Base-by-base conservation (phyloP, 2,888 invertebrate species). In the Eucriotettix oculatus region DNA sequence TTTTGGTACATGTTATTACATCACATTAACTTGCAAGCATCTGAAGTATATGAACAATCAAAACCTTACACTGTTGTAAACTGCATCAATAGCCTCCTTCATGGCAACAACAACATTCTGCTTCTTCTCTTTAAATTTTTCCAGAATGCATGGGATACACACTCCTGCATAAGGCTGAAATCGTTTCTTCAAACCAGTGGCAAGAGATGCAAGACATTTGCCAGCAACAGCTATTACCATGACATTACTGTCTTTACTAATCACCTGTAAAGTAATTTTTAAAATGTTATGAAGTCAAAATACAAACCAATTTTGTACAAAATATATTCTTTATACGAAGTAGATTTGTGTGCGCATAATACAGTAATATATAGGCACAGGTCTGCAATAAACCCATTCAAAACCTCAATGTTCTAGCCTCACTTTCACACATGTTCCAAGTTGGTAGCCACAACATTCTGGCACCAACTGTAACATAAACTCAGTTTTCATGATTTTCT, bases 91-190 rank as follows among this genome's bases (percentile, higher is more conserved):
- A 9, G 94, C 90, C 62, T 97, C 96, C 59, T 91, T 77, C 54
- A 99, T 75, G 0, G 91, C 87, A 2, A 81, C 72, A 0, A 98
- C 93, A 1, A 98, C 96, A 69, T 84, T 87, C 2, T 85, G 79
- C 69, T 99, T 99, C 78, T 96, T 98, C 73, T 99, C 98, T 69
- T 95, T 95, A 71, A 98, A 98, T 74, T 98, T 99, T 68, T 98
- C 97, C 44, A 99, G 74, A 57, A 96, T 78, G 0, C 87, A 77
- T 10, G 87, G 80, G 1, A 91, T 76, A 67, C 88, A 87, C 0
- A 85, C 83, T 40, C 80, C 74, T 0, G 95, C 87, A 75, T 94
- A 95, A 0, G 86, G 83, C 11, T 85, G 81, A 74, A 96, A 99
- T 62, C 87, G 85, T 71, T 87, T 89, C 60, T 94, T 87, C 43